Evolutionary conservation across 2,888 invertebrate genomes (phyloP), one percentile per base, ranked within the genome.

Genomic region (Adelognathus sp.): DNA sequence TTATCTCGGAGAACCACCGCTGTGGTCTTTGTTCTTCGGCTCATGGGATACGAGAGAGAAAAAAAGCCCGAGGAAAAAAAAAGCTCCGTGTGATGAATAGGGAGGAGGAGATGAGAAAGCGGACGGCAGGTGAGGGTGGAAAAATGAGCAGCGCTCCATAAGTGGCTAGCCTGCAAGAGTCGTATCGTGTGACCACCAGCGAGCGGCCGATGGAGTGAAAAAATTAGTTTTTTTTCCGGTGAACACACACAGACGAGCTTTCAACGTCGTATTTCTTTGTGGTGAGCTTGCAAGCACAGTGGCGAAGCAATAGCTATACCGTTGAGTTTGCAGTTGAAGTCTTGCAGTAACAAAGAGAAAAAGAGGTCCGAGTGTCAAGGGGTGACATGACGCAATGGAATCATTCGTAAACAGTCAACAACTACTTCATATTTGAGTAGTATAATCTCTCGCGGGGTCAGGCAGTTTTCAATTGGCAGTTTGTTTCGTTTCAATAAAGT

Each of bases 161-260:
- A 36, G 52, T 52, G 63, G 46, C n/a, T 31, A 36, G 36, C 24
- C 27, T 36, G n/a, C 21, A 63, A 63, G 31, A 16, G 31, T 16
- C 46, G 18, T 7, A 44, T 29, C 24, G 21, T 18, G 6, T 7
- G 46, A 4, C 21, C 16, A 5, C 16, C 3, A 6, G n/a, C 24
- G 16, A 33, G 41, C 46, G 21, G 7, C 44, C 46, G 33, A 16
- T 61, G 21, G 31, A 60, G 50, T 50, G 71, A 71, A 61, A 71
- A 71, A 61, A 61, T 27, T 46, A 50, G 61, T 27, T 33, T 46
- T 33, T 39, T 33, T 60, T 39, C 50, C 41, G 16, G 61, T 9
- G 36, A 50, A 44, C 36, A 46, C 44, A 60, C 16, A 31, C 36
- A 39, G 16, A 14, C 33, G 27, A 6, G 24, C 2, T 21, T 18